These are phyloP conservation scores for Caenorhabditis imperialis DNA, from an alignment of 2,888 invertebrate species.

Conservation along the genomic window DNA sequence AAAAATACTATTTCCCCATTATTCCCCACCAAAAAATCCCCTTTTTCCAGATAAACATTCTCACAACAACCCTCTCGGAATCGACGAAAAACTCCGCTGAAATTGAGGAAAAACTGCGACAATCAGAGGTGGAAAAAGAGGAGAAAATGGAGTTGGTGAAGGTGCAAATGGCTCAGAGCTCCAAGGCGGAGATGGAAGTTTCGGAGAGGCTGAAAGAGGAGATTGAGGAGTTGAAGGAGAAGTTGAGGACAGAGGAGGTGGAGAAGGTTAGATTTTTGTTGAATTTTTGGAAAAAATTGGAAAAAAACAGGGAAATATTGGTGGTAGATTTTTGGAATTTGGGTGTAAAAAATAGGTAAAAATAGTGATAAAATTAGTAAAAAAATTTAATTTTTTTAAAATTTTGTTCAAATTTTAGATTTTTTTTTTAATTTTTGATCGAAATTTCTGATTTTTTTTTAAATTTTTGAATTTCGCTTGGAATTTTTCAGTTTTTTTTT, in stretches of 20 bases:
- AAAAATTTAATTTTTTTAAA: too few species aligned
- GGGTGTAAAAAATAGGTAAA: too few species aligned
- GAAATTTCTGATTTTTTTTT: too few species aligned
- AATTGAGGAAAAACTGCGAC: constrained; percentile 7
- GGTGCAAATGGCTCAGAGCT: constrained; percentile 18
- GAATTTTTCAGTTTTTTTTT: too few species aligned
- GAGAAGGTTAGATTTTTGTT: constrained; percentile 10
- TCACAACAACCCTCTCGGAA: constrained; percentile 8
- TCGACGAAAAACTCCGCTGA: background rate
- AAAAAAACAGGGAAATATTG: background rate
- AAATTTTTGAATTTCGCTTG: too few species aligned
- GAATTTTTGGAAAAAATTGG: background rate
- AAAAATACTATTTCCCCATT: too few species aligned
- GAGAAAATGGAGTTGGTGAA: constrained; percentile 27
- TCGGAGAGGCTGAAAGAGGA: constrained; percentile 6
- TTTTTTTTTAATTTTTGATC: too few species aligned
- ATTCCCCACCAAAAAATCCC: too few species aligned
- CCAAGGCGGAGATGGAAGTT: constrained; percentile 15
- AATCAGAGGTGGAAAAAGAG: constrained; percentile 25
- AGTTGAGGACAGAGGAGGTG: constrained; percentile 14
- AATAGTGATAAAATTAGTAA: too few species aligned
- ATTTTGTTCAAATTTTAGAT: too few species aligned
- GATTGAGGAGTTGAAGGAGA: constrained; percentile 25
- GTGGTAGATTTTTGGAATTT: background rate
- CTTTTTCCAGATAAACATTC: constrained; percentile 34